A percentile compares a stretch with the other conserved stretches of the same genome.
Conservation (phyloP, 2,797 vertebrate genomes). For the Rhabdomys pumilio region DNA sequence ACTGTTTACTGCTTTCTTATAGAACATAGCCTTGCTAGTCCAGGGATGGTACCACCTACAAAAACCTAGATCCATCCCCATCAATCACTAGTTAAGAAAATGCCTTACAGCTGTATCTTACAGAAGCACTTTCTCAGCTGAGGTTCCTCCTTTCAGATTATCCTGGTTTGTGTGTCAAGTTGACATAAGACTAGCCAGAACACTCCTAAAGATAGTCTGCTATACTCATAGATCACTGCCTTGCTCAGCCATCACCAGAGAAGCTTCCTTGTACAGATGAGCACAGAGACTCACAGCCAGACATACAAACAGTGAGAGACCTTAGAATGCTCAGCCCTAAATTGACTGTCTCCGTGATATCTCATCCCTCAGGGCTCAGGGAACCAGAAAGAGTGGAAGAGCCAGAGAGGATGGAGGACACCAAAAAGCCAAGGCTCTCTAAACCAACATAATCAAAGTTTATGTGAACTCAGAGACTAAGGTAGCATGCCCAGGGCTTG, state of each 20-base stretch:
- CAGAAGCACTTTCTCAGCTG: background rate
- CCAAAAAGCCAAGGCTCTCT: background rate
- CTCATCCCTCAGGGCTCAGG: background rate
- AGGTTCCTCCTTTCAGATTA: too few species aligned
- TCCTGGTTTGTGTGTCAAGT: too few species aligned
- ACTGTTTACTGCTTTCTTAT: background rate
- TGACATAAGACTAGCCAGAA: too few species aligned
- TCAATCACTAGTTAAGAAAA: background rate
- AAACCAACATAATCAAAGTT: background rate
- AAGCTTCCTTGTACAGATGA: too few species aligned
- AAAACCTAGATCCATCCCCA: background rate
- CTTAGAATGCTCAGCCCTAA: background rate
- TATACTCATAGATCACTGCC: too few species aligned
- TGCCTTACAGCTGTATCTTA: background rate
- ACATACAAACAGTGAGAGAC: background rate
- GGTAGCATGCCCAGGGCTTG: background rate
- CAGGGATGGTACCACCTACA: background rate
- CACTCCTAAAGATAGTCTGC: too few species aligned
- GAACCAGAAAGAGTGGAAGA: background rate
- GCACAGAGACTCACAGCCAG: background rate
- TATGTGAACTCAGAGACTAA: background rate
- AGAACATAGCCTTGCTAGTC: background rate
- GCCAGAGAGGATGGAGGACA: background rate
- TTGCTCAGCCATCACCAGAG: too few species aligned
- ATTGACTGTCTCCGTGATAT: background rate